Evolutionary conservation across 2,113 vertebrate genomes (phyloP).

Genomic region (Rhinoderma darwinii): DNA sequence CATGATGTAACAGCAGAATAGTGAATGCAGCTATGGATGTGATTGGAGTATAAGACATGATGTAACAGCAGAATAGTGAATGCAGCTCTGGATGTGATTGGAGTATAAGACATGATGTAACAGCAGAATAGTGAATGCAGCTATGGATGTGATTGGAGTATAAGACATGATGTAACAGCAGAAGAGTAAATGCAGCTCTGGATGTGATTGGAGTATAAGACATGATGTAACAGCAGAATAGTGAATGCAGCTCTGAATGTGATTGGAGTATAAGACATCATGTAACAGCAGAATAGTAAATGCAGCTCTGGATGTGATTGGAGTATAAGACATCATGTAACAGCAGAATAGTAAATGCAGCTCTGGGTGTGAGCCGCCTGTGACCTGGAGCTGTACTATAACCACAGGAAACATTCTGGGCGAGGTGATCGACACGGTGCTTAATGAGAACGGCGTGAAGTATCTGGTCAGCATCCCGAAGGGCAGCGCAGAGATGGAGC

Average conservation of each 20-base stretch:
- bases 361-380: too few species aligned
- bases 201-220: not conserved
- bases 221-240: not conserved
- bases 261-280: too few species aligned
- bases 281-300: too few species aligned
- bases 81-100: not conserved
- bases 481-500: constrained; percentile 81
- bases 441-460: constrained; percentile 72
- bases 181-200: not conserved
- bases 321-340: too few species aligned
- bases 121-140: too few species aligned
- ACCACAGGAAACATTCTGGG: constrained; percentile 84
- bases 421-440: constrained; percentile 73
- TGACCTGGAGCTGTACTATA: not conserved
- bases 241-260: too few species aligned
- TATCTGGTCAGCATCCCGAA: constrained; percentile 71
- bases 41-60: not conserved
- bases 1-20: not conserved
- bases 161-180: not conserved
- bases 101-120: too few species aligned
- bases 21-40: not conserved
- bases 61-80: not conserved
- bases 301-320: too few species aligned
- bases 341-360: too few species aligned
- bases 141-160: too few species aligned